Conservation (phyloP, 1,140 invertebrate genomes). For the Myzus persicae region DNA sequence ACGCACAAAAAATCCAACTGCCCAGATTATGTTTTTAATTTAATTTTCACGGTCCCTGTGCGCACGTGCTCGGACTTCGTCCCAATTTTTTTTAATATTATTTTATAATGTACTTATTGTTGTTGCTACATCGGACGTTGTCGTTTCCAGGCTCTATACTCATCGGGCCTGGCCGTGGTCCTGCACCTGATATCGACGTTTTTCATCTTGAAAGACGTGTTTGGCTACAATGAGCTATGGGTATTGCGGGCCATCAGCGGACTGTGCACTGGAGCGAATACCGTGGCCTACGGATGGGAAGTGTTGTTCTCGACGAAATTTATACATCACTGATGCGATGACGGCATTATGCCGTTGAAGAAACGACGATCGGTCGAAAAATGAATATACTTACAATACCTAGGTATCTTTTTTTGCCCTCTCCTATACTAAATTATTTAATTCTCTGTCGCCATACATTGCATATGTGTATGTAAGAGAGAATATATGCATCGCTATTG, state of each 20-base stretch:
- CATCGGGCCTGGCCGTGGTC: background rate
- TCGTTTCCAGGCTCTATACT: conserved; percentile 20
- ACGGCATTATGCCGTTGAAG: background rate
- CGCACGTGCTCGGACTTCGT: background rate
- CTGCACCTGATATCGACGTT: background rate
- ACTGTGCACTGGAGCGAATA: background rate
- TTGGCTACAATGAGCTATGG: background rate
- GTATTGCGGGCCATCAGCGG: background rate
- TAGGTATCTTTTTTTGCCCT: background rate
- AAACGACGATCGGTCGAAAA: background rate
- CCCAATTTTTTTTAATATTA: background rate
- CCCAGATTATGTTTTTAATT: background rate
- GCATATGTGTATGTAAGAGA: background rate
- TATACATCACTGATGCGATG: background rate
- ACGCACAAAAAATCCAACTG: background rate
- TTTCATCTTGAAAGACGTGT: background rate
- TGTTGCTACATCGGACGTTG: background rate
- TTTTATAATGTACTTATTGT: background rate
- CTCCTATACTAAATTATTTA: background rate
- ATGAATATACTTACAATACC: background rate
- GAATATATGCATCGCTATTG: background rate
- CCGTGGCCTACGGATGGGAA: conserved; percentile 25
- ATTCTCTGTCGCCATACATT: background rate
- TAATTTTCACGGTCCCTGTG: background rate
- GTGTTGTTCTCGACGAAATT: background rate